Percentiles rank a stretch among this genome's conserved stretches.
Conservation (phyloP, 2,113 vertebrate genomes). For the Chaetodon trifascialis region DNA sequence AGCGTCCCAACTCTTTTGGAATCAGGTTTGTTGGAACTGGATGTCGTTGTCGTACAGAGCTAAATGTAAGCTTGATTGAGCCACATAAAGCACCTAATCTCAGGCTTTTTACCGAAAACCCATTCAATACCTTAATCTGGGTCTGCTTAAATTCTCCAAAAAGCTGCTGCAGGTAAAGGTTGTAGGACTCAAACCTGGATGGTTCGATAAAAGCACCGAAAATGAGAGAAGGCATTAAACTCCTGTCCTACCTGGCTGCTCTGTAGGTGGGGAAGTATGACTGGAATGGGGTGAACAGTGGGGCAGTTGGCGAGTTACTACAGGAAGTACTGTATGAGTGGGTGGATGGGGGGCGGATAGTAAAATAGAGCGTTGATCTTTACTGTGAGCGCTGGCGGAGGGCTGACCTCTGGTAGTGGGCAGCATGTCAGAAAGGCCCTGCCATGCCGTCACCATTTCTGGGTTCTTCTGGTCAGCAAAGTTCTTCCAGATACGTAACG, state of each 20-base stretch:
- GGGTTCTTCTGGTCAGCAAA: conserved; percentile 98
- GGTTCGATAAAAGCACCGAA: not conserved
- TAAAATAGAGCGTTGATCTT: conserved; percentile 65
- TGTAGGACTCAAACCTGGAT: not conserved
- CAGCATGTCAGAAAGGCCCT: conserved; percentile 99
- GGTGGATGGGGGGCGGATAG: conserved; percentile 6
- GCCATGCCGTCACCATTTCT: conserved; percentile 99
- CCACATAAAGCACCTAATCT: not conserved
- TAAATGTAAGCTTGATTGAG: not conserved
- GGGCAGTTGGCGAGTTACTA: not conserved
- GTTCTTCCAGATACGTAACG: conserved; percentile 98
- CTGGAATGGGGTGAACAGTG: conserved; percentile 26
- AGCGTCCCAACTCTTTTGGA: too few species aligned
- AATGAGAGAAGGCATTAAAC: not conserved
- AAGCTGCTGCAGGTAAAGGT: not conserved
- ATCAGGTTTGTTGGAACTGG: too few species aligned
- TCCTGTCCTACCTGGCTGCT: not conserved
- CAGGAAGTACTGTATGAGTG: conserved; percentile 18
- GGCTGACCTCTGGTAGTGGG: conserved; percentile 94
- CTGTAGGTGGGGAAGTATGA: not conserved
- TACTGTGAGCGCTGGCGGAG: conserved; percentile 71
- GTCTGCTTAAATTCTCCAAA: not conserved
- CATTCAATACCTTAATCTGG: not conserved
- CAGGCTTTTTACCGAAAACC: not conserved
- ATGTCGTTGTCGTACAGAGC: too few species aligned